phyloP scores from a whole-genome alignment of 2,888 invertebrate genomes.

The Mesorhabditis belari region DNA sequence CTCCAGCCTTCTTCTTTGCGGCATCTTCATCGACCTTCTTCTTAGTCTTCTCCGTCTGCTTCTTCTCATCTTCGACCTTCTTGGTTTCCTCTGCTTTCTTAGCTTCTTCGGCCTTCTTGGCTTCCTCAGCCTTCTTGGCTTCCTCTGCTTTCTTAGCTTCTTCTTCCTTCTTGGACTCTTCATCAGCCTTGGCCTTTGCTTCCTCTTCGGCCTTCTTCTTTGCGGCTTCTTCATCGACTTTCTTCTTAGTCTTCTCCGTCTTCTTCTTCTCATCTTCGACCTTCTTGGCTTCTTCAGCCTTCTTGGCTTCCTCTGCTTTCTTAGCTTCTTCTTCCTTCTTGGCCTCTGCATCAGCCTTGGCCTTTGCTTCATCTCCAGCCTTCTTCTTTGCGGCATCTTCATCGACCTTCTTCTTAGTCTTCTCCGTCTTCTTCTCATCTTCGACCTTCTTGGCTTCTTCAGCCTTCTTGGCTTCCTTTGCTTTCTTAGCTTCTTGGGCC shows the following conservation, averaged over 20 bases:
- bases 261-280: conserved; percentile 4
- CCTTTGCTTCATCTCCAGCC: background rate
- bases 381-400: background rate
- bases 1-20: background rate
- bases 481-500: conserved; percentile 1
- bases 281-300: conserved; percentile 9
- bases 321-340: conserved; percentile 5
- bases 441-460: conserved; percentile 3
- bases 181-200: background rate
- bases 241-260: background rate
- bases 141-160: background rate
- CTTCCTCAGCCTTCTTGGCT: background rate
- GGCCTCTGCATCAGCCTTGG: background rate
- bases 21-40: conserved; percentile 1
- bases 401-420: background rate
- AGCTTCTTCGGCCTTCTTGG: background rate
- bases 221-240: background rate
- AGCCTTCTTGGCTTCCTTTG: conserved; percentile 4
- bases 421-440: conserved; percentile 4
- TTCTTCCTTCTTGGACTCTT: background rate
- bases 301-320: conserved; percentile 4
- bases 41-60: background rate
- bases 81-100: background rate
- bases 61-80: background rate
- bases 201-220: background rate